Base-by-base conservation (phyloP, 1,140 invertebrate species). In the Mya arenaria region DNA sequence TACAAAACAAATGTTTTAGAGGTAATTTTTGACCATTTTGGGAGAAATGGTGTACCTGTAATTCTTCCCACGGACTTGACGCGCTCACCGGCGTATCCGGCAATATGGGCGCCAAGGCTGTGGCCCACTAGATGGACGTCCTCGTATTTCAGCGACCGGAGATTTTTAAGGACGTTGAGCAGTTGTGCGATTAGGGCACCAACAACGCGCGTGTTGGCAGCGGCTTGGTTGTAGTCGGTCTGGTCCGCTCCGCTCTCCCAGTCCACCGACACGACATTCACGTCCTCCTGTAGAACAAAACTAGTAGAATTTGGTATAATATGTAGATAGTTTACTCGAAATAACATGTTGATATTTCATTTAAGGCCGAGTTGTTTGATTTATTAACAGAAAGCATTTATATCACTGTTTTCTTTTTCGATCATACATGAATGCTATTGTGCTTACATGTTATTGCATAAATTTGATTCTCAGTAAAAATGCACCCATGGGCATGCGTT, bases 241-340 rank as follows among this genome's bases (percentile, higher is more conserved):
- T 98, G 95, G 0, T 95, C 95, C 5, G 97, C 97, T 0, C 98
- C 98, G 36, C 95, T 96, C 84, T 97, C 96, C 98, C 98, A 99
- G 90, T 99, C 97, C 2, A 99, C 97, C 88, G 97, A 97, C 41
- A 99, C 96, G 0, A 97, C 96, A 91, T 97, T 97, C 84, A 96
- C 95, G 87, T 97, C 96, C 92, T 96, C 96, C 81, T 89, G 52
- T 6, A 75, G 71, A 52, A 41, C 17, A 36, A 52, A 52, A 52
- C 48, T n/a, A n/a, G n/a, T n/a, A n/a, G n/a, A n/a, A n/a, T n/a
- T n/a, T n/a, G n/a, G n/a, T n/a, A n/a, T n/a, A n/a, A n/a, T n/a
- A n/a, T n/a, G n/a, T n/a, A n/a, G n/a, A n/a, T n/a, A n/a, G n/a
- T n/a, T n/a, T n/a, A n/a, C 44, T n/a, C 39, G 19, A 39, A 25